These are phyloP conservation scores for Pararge aegeria DNA, from an alignment of 1,140 invertebrate genomes.

Conservation along the genomic window DNA sequence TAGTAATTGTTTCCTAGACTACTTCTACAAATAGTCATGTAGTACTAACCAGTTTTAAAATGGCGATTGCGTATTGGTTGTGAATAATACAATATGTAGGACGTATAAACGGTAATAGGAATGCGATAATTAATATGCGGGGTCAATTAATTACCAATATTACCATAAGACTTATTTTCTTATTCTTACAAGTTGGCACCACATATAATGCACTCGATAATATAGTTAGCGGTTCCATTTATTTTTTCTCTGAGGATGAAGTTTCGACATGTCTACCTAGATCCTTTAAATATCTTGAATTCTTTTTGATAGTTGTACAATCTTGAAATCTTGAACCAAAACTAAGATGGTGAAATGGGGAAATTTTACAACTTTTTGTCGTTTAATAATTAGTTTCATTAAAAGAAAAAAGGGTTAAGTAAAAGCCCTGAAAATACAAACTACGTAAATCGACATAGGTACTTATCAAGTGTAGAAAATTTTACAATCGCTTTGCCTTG, in stretches of 20 bases:
- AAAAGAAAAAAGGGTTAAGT: too few relatives aligned
- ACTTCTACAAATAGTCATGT: background rate
- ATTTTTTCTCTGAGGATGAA: background rate
- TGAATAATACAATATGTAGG: background rate
- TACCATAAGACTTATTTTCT: constrained; percentile 12
- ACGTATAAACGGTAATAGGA: background rate
- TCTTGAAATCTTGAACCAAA: too few relatives aligned
- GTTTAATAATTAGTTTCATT: too few relatives aligned
- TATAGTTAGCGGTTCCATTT: background rate
- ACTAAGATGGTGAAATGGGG: too few relatives aligned
- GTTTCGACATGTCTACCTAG: background rate
- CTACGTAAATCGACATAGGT: background rate
- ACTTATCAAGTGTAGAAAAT: constrained; percentile 7
- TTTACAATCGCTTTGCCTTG: constrained; percentile 6
- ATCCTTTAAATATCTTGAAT: background rate
- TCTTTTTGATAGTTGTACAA: background rate
- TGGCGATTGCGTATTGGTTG: background rate
- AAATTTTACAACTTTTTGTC: too few relatives aligned
- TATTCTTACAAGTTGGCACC: background rate
- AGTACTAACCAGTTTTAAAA: background rate
- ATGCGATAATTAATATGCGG: constrained; percentile 12
- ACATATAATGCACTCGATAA: background rate
- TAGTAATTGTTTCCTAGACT: background rate
- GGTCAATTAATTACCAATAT: constrained; percentile 18
- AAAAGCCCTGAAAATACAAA: too few relatives aligned